Evolutionary conservation across 1,140 invertebrate genomes (phyloP).

Genomic region (Pseudomyrmex pallidus): DNA sequence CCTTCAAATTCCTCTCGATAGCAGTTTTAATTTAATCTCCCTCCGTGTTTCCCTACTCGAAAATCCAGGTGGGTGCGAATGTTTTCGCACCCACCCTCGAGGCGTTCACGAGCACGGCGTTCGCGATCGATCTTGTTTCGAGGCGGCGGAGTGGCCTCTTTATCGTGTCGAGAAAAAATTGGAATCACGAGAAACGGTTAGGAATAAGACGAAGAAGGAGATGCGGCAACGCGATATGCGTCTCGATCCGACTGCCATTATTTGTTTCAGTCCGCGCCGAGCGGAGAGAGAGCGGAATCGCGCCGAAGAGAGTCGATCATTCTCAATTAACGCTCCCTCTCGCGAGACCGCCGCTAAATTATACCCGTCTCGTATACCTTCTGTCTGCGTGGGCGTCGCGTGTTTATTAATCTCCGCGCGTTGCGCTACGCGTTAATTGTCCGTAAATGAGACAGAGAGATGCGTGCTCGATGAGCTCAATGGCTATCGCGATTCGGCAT

Average conservation of each 20-base stretch:
- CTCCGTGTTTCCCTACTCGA: slow-evolving; percentile 21
- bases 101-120: slow-evolving; percentile 49
- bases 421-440: slow-evolving; percentile 54
- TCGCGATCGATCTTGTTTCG: slow-evolving; percentile 59
- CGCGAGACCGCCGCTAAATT: slow-evolving; percentile 54
- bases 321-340: slow-evolving; percentile 59
- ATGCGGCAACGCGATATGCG: slow-evolving; percentile 52
- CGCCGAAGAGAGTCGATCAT: slow-evolving; percentile 57
- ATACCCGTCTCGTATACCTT: slow-evolving; percentile 55
- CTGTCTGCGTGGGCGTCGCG: slow-evolving; percentile 58
- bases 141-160: slow-evolving; percentile 48
- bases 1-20: slow-evolving; percentile 30
- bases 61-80: slow-evolving; percentile 32
- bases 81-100: slow-evolving; percentile 38
- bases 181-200: slow-evolving; percentile 54
- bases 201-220: slow-evolving; percentile 20
- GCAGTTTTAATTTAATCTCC: slow-evolving; percentile 45
- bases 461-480: slow-evolving; percentile 49
- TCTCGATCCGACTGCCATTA: slow-evolving; percentile 58
- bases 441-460: slow-evolving; percentile 57
- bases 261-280: slow-evolving; percentile 41
- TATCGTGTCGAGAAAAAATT: slow-evolving; percentile 55
- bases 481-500: slow-evolving; percentile 46
- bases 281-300: slow-evolving; percentile 8
- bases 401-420: slow-evolving; percentile 61